phyloP scores from a whole-genome alignment of 2,797 vertebrate species.

The Sebastes umbrosus region DNA sequence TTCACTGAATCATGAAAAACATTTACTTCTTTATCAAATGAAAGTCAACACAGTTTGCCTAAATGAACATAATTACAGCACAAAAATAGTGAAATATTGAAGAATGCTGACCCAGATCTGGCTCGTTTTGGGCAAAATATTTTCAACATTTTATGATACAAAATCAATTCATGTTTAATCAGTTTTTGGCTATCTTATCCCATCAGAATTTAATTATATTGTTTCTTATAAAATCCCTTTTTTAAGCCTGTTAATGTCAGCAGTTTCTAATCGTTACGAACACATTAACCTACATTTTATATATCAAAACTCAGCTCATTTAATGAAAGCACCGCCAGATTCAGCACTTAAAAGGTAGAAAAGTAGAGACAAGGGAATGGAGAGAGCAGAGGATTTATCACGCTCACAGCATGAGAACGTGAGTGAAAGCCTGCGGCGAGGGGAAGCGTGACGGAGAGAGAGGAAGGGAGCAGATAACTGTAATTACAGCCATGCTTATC shows the following conservation, averaged over 20 bases:
- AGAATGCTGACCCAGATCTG: not conserved
- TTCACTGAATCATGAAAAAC: not conserved
- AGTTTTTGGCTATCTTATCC: not conserved
- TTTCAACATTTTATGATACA: not conserved
- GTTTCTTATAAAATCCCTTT: not conserved
- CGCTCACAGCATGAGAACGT: not conserved
- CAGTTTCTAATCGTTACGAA: not conserved
- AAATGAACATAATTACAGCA: not conserved
- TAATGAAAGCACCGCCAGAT: rapidly evolving
- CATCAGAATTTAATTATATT: not conserved
- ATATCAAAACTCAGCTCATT: not conserved
- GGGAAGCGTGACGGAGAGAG: not conserved
- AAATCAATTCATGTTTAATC: not conserved
- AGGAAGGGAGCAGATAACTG: constrained; percentile 13
- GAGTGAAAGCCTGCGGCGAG: constrained; percentile 11
- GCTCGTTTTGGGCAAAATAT: not conserved
- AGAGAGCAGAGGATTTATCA: not conserved
- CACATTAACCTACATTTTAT: not conserved
- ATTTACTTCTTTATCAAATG: not conserved
- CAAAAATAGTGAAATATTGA: not conserved
- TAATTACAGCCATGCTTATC: constrained; percentile 39
- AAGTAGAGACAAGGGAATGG: not conserved
- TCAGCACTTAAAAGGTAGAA: not conserved
- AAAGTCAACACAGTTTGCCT: not conserved
- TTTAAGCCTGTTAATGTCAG: not conserved